Evolutionary conservation across 1,140 invertebrate species (phyloP).

Genomic region (Colletes gigas): DNA sequence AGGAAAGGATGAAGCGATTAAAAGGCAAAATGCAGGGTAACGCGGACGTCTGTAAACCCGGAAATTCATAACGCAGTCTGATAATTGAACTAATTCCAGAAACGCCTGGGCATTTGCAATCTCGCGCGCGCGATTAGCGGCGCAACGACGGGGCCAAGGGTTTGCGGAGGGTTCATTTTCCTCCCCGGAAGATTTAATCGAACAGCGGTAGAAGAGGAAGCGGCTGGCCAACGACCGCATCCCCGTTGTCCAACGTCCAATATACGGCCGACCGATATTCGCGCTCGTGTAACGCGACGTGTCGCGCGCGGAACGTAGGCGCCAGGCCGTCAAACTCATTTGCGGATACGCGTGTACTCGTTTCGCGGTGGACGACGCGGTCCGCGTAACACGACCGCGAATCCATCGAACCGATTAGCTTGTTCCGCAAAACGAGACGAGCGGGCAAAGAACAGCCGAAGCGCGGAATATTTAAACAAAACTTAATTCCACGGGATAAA

Average conservation of each 20-base stretch:
- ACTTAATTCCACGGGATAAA: too few species aligned
- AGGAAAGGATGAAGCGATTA: too few species aligned
- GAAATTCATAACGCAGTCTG: neutral
- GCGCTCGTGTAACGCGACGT: neutral
- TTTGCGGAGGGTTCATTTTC: conserved; percentile 32
- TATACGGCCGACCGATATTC: neutral
- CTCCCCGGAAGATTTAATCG: conserved; percentile 23
- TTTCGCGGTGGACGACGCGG: conserved; percentile 8
- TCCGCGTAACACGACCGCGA: neutral
- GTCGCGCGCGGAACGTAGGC: neutral
- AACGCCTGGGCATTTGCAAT: neutral
- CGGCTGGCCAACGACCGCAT: neutral
- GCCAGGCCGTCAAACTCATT: conserved; percentile 17
- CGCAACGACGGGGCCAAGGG: neutral
- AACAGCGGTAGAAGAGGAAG: neutral
- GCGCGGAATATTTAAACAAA: too few species aligned
- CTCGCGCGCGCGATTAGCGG: conserved; percentile 2
- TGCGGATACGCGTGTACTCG: conserved; percentile 20
- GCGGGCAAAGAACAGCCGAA: too few species aligned
- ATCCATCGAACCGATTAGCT: conserved; percentile 15
- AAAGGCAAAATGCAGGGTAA: too few species aligned
- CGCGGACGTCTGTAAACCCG: too few species aligned
- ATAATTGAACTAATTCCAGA: neutral
- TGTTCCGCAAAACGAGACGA: neutral
- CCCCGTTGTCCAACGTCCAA: neutral